A percentile compares a stretch with the other conserved stretches of the same genome.
These are phyloP conservation scores for Pachypeltis micranthus DNA, from an alignment of 1,140 invertebrate species.

Conservation along the genomic window DNA sequence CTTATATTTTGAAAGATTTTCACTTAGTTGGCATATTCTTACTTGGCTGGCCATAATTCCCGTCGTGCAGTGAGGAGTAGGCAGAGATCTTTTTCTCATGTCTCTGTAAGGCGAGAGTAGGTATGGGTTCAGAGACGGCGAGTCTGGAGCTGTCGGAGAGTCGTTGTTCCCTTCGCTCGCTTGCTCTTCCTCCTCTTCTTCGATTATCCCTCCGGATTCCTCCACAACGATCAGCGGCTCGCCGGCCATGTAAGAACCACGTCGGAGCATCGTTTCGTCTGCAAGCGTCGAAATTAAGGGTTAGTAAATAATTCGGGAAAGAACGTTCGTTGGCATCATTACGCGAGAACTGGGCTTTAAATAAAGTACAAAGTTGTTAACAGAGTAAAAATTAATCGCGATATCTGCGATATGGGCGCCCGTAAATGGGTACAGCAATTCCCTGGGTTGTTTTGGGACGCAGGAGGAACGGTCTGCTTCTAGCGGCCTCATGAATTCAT, in stretches of 20 bases:
- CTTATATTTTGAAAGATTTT: not conserved
- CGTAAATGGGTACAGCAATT: too few species aligned
- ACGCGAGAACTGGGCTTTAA: too few species aligned
- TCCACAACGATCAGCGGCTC: constrained; percentile 72
- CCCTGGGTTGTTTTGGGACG: too few species aligned
- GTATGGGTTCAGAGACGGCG: constrained; percentile 60
- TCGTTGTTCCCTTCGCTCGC: constrained; percentile 35
- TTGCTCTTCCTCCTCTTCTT: constrained; percentile 48
- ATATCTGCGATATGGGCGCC: too few species aligned
- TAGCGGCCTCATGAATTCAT: too few species aligned
- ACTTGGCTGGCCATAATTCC: constrained; percentile 75
- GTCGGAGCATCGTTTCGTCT: constrained; percentile 1
- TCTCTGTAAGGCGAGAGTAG: constrained; percentile 64
- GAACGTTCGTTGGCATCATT: too few species aligned
- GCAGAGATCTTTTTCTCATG: constrained; percentile 64
- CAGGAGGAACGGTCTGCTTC: too few species aligned
- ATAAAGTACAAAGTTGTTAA: too few species aligned
- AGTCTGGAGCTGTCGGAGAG: constrained; percentile 48
- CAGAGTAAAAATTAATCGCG: too few species aligned
- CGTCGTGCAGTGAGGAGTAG: constrained; percentile 65
- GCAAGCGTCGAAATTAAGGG: too few species aligned
- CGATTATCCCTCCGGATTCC: constrained; percentile 47
- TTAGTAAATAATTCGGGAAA: too few species aligned
- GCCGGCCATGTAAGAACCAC: constrained; percentile 21
- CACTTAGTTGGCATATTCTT: not conserved